Evolutionary conservation across 2,113 vertebrate genomes (phyloP), one percentile per base, ranked within the genome.

Genomic region (Vombatus ursinus): DNA sequence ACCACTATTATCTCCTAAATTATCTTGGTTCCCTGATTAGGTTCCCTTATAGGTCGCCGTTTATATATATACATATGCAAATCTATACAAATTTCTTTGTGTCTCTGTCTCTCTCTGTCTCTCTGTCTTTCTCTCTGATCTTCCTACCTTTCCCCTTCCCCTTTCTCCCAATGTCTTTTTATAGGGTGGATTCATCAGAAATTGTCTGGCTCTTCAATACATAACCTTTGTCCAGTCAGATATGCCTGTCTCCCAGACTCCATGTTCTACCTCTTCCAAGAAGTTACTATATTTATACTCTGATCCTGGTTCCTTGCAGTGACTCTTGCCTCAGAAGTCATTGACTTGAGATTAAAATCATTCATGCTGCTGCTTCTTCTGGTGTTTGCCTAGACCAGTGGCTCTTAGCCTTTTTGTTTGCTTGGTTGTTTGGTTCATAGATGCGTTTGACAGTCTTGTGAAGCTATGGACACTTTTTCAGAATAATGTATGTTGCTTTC

Each of bases 1-100:
- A 96, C 90, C 97, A 97, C 96, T 96, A 94, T 52, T 26, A 91
- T 90, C 44, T 94, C 53, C 11, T 94, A 91, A 90, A 92, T 94
- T 50, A 94, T 50, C 92, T 1, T 94, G 22, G 91, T 94, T 92
- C 11, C 24, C 92, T 95, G 92, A 52, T 93, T 84, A 90, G 89
- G 57, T 96, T 52, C 44, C 37, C 54, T 92, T 94, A 54, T 25
- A 90, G 90, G 94, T 28, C 26, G 0, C 47, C 97, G 61, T 6
- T 92, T 53, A 61, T 50, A 90, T 5, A 90, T n/a, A 3, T 24
- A 68, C 11, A 68, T 68, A 68, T 37, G 37, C 12, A 68, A 37
- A 16, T 68, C 4, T 68, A n/a, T 68, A 68, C 9, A 61, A 31
- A 61, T 37, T 25, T 26, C 54, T 28, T 6, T 54, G 9, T 31